These are phyloP conservation scores for Acanthis flammea DNA, from an alignment of 2,797 vertebrate genomes.

Conservation along the genomic window DNA sequence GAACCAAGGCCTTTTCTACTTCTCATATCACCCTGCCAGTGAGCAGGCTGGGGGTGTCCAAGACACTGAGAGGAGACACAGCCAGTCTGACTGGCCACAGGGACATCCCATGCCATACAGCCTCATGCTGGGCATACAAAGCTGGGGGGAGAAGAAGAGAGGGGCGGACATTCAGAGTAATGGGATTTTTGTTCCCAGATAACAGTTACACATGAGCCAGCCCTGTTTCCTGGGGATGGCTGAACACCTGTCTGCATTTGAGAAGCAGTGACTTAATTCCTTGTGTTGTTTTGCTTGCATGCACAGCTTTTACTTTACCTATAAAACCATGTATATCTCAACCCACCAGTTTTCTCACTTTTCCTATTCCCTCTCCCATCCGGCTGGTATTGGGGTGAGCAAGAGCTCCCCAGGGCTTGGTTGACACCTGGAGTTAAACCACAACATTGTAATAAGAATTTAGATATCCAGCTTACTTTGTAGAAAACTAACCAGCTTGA, in stretches of 20 bases:
- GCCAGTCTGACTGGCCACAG: not conserved
- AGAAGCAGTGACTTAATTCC: not conserved
- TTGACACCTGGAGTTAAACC: not conserved
- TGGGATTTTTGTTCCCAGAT: not conserved
- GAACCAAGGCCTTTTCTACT: not conserved
- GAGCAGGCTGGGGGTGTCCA: not conserved
- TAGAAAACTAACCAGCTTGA: not conserved
- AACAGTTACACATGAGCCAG: not conserved
- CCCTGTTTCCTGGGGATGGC: not conserved
- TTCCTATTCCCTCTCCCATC: not conserved
- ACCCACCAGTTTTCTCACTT: not conserved
- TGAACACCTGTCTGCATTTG: not conserved
- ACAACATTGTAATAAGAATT: not conserved
- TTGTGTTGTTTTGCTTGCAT: not conserved
- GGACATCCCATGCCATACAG: not conserved
- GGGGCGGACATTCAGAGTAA: not conserved
- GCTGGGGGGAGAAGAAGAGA: not conserved
- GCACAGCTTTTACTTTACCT: not conserved
- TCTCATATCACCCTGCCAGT: not conserved
- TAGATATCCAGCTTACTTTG: not conserved
- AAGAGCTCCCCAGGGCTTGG: not conserved
- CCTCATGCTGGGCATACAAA: not conserved
- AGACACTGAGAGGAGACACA: not conserved
- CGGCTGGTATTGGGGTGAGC: not conserved
- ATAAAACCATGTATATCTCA: not conserved